A percentile compares a stretch with the other conserved stretches of the same genome.
These are phyloP conservation scores for Coreius guichenoti DNA, from an alignment of 2,797 vertebrate genomes.

Conservation along the genomic window DNA sequence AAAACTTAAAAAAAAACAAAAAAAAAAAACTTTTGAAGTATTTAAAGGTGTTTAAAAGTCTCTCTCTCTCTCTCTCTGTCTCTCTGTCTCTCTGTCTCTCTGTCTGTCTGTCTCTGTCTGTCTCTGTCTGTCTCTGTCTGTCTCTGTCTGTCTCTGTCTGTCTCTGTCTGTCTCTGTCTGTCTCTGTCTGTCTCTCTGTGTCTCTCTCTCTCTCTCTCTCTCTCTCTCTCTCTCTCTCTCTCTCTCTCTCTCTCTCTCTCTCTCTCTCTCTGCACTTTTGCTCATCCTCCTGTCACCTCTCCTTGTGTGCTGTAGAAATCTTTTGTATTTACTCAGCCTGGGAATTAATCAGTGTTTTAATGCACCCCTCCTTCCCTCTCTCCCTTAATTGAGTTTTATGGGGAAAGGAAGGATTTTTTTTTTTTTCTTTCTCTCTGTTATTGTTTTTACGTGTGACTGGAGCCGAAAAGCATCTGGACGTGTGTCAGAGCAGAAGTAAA, in stretches of 20 bases:
- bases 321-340: slow-evolving; percentile 76
- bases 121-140: too few species aligned
- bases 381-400: slow-evolving; percentile 76
- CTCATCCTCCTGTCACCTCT: slow-evolving; percentile 65
- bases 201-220: too few species aligned
- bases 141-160: slow-evolving; percentile 65
- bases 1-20: too few species aligned
- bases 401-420: slow-evolving; percentile 68
- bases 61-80: too few species aligned
- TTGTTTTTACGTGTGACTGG: slow-evolving; percentile 56
- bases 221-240: too few species aligned
- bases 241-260: slow-evolving; percentile 68
- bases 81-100: too few species aligned
- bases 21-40: neutral
- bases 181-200: too few species aligned
- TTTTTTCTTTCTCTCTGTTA: slow-evolving; percentile 56
- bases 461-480: slow-evolving; percentile 55
- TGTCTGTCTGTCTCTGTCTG: too few species aligned
- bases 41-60: slow-evolving; percentile 5
- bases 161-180: slow-evolving; percentile 64
- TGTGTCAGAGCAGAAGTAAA: slow-evolving; percentile 66
- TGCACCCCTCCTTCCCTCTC: slow-evolving; percentile 76
- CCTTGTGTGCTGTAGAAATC: slow-evolving; percentile 74
- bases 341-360: slow-evolving; percentile 82
- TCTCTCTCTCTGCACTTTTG: slow-evolving; percentile 65